Percentiles rank a stretch among this genome's conserved stretches.
These are phyloP conservation scores for Ernsta delagoae DNA, from an alignment of 2,888 invertebrate genomes.

Conservation along the genomic window DNA sequence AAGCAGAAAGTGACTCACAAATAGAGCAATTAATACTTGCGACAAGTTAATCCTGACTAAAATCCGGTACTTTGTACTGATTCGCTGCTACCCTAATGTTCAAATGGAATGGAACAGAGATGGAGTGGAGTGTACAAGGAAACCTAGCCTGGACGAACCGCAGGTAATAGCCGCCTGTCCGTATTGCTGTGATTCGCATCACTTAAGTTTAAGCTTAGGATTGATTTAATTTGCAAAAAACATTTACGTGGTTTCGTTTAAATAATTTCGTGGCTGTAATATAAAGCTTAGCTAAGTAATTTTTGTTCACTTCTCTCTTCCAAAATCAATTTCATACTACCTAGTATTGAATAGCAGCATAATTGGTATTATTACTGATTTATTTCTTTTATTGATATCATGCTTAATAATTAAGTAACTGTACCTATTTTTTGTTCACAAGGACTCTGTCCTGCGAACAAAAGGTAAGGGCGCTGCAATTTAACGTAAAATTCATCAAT, in stretches of 20 bases:
- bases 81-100: slow-evolving; percentile 13
- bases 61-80: slow-evolving; percentile 23
- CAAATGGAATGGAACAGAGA: slow-evolving; percentile 16
- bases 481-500: too few species aligned
- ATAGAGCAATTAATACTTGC: slow-evolving; percentile 18
- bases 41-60: slow-evolving; percentile 22
- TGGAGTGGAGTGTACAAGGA: slow-evolving; percentile 11
- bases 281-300: too few species aligned
- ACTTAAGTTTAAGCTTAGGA: slow-evolving; percentile 23
- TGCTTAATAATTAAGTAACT: too few species aligned
- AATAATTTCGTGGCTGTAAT: too few species aligned
- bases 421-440: too few species aligned
- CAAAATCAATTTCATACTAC: too few species aligned
- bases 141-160: slow-evolving; percentile 14
- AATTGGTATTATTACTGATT: too few species aligned
- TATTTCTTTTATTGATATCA: too few species aligned
- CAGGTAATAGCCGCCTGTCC: slow-evolving; percentile 21
- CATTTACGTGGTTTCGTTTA: neutral
- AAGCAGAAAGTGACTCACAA: neutral
- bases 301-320: too few species aligned
- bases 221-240: slow-evolving; percentile 9
- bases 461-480: too few species aligned
- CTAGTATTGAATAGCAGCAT: too few species aligned
- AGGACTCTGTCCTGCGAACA: too few species aligned
- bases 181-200: slow-evolving; percentile 12